Percentiles rank a stretch among this genome's conserved stretches.
Conservation (phyloP, 2,797 vertebrate species). For the Chlorospingus semifuscus region DNA sequence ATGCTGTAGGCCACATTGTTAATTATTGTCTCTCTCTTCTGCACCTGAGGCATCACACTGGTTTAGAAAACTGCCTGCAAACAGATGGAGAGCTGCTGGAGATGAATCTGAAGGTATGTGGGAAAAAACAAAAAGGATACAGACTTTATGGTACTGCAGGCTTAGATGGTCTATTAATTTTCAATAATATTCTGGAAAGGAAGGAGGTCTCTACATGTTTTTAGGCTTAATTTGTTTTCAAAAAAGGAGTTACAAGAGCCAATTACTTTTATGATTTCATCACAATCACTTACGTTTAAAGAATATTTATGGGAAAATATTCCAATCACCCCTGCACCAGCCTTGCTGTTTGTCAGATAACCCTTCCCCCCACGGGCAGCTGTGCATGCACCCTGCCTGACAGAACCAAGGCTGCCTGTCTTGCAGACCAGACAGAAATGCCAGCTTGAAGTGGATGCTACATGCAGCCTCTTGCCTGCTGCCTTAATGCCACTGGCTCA, state of each 20-base stretch:
- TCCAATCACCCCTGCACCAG: not conserved
- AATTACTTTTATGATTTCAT: constrained; percentile 8
- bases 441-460: not conserved
- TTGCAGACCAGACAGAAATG: not conserved
- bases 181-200: constrained; percentile 30
- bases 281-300: not conserved
- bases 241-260: not conserved
- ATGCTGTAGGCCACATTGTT: constrained; percentile 55
- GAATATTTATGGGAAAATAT: not conserved
- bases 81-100: constrained; percentile 67
- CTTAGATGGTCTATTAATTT: constrained; percentile 45
- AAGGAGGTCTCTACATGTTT: not conserved
- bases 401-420: not conserved
- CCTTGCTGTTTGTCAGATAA: not conserved
- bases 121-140: not conserved
- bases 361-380: not conserved
- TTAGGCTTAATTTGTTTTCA: constrained; percentile 8
- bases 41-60: constrained; percentile 22
- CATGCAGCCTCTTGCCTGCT: not conserved
- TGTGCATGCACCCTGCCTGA: not conserved
- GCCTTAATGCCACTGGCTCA: not conserved
- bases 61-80: constrained; percentile 51
- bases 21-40: constrained; percentile 61
- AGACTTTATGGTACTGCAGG: constrained; percentile 3
- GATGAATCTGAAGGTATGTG: constrained; percentile 45